Conservation (phyloP, 2,888 invertebrate species). For the Pollenia griseotomentosa region DNA sequence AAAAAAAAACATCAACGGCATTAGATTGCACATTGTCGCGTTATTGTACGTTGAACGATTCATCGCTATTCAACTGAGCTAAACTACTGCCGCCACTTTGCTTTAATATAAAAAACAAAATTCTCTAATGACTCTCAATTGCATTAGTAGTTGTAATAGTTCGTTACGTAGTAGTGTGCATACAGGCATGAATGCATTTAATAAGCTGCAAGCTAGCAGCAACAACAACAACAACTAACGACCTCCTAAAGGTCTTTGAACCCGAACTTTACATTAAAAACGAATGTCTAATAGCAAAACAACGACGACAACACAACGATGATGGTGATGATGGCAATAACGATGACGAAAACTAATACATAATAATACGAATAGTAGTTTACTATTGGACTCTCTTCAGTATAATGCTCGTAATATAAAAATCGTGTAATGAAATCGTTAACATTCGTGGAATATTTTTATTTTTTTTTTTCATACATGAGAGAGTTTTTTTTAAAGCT, state of each 20-base stretch:
- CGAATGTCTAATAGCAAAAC: slow-evolving; percentile 66
- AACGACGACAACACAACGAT: slow-evolving; percentile 20
- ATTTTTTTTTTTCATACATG: not conserved
- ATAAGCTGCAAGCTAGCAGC: slow-evolving; percentile 37
- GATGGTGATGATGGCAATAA: slow-evolving; percentile 7
- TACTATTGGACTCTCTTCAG: slow-evolving; percentile 2
- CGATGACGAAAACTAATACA: slow-evolving; percentile 43
- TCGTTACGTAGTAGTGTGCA: not conserved
- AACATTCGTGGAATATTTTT: slow-evolving; percentile 33
- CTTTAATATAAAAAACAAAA: not conserved
- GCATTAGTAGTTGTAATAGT: slow-evolving; percentile 13
- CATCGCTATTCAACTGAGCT: slow-evolving; percentile 34
- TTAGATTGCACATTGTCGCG: slow-evolving; percentile 50
- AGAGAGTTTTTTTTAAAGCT: not conserved
- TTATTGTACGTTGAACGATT: slow-evolving; percentile 65
- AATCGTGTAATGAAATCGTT: slow-evolving; percentile 57
- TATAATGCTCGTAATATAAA: slow-evolving; percentile 8
- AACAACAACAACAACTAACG: slow-evolving; percentile 77
- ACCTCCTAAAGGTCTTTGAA: slow-evolving; percentile 84
- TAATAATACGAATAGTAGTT: not conserved
- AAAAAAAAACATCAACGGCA: slow-evolving; percentile 2
- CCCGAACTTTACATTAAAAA: slow-evolving; percentile 76
- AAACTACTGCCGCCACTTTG: slow-evolving; percentile 31
- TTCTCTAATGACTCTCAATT: slow-evolving; percentile 17
- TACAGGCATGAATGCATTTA: slow-evolving; percentile 27